Evolutionary conservation across 2,797 vertebrate species (phyloP).

Genomic region (Taeniopygia guttata): DNA sequence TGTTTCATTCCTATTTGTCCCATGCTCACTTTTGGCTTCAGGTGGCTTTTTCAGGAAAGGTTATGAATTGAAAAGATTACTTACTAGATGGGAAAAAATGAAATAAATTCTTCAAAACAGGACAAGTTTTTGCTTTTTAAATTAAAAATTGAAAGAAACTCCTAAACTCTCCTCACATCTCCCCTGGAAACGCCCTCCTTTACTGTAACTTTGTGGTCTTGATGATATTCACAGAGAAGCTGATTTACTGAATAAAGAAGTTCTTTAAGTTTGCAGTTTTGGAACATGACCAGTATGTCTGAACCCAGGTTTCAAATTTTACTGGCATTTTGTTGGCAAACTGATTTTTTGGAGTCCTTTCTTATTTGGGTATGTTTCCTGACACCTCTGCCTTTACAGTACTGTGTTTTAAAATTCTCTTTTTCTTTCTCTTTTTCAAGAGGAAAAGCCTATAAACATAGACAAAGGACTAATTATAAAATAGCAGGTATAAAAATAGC

Average conservation of each 20-base stretch:
- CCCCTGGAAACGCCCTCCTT: constrained; percentile 64
- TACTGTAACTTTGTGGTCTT: constrained; percentile 63
- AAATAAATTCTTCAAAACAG: neutral
- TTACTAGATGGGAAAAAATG: neutral
- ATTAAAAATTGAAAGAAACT: constrained; percentile 54
- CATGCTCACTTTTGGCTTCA: neutral
- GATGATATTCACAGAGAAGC: constrained; percentile 76
- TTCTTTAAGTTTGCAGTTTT: constrained; percentile 74
- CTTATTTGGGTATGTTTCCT: constrained; percentile 72
- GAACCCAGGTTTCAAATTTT: constrained; percentile 73
- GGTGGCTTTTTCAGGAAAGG: constrained; percentile 18
- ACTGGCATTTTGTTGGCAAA: constrained; percentile 78
- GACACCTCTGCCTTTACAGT: constrained; percentile 73
- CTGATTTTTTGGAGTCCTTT: constrained; percentile 61
- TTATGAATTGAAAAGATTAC: neutral
- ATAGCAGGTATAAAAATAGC: constrained; percentile 44
- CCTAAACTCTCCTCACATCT: constrained; percentile 49
- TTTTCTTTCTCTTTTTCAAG: neutral
- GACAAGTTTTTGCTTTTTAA: constrained; percentile 54
- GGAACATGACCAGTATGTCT: constrained; percentile 74
- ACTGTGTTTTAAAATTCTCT: constrained; percentile 51
- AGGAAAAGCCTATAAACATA: constrained; percentile 54
- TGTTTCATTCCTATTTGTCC: neutral
- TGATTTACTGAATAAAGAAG: constrained; percentile 77
- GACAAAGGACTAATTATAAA: constrained; percentile 64